Base-by-base conservation (phyloP, 2,888 invertebrate genomes). In the Lamellibrachia satsuma region DNA sequence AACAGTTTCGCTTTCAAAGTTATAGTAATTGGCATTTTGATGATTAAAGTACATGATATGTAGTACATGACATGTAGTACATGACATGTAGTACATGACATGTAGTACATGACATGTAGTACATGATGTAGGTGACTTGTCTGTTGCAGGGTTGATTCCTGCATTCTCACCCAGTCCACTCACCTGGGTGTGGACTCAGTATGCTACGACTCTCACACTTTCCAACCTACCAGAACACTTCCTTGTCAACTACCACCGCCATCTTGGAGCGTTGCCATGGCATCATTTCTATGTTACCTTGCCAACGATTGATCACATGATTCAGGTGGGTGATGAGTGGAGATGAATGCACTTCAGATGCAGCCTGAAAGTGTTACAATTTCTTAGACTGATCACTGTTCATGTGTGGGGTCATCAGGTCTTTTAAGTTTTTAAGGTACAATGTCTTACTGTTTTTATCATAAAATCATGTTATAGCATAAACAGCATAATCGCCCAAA, bases 221-320 rank as follows among this genome's bases (percentile, higher is more conserved):
- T 97, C 97, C 0, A 97, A 98, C 22, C 90, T 93, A 51, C 97
- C 98, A 93, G 97, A 97, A 94, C 97, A 98, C 94, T 97, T 98
- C 91, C 96, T 98, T 52, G 97, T 93, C 27, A 94, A 95, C 51
- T 97, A 98, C 90, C 98, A 98, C 95, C 97, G 97, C 91, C 97
- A 97, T 92, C 97, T 98, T 93, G 96, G 97, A 1, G 97, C 97
- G 91, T 96, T 98, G 92, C 98, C 98, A 7, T 98, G 98, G 98
- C 97, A 97, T 92, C 97, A 97, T 94, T 98, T 98, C 95, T 97
- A 97, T 95, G 98, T 98, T 0, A 97, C 97, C 22, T 96, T 97
- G 27, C 96, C 97, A 75, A 98, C 98, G 95, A 96, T 98, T 51
- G 98, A 98, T 93, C 97, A 97, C 52, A 97, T 98, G 97, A 75